Evolutionary conservation across 2,113 vertebrate genomes (phyloP).

Genomic region (Microcebus lehilahytsara): DNA sequence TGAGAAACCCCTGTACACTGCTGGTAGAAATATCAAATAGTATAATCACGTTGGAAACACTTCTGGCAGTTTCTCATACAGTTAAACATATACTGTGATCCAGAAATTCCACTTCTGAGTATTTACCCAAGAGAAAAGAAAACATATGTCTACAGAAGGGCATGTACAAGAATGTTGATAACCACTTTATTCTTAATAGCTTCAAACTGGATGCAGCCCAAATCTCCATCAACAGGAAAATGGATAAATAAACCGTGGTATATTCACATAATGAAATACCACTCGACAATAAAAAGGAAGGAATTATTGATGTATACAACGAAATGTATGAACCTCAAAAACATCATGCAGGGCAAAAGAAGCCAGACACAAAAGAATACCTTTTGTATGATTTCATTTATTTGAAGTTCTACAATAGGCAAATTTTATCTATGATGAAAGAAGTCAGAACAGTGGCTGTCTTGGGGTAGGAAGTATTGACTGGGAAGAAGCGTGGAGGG

Average conservation of each 20-base stretch:
- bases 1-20: neutral
- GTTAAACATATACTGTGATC: neutral
- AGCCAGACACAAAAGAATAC: neutral
- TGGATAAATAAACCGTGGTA: neutral
- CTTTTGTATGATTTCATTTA: neutral
- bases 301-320: neutral
- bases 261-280: neutral
- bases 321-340: neutral
- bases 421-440: neutral
- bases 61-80: neutral
- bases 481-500: neutral
- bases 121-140: neutral
- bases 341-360: neutral
- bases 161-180: neutral
- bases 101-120: conserved; percentile 2
- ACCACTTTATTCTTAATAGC: neutral
- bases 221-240: neutral
- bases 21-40: neutral
- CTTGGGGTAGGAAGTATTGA: neutral
- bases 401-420: neutral
- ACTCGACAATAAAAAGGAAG: neutral
- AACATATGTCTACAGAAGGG: neutral
- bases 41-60: neutral
- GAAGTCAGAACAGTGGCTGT: neutral
- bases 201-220: neutral